These are phyloP conservation scores for Chloropsis hardwickii DNA, from an alignment of 2,113 vertebrate species.

Conservation along the genomic window DNA sequence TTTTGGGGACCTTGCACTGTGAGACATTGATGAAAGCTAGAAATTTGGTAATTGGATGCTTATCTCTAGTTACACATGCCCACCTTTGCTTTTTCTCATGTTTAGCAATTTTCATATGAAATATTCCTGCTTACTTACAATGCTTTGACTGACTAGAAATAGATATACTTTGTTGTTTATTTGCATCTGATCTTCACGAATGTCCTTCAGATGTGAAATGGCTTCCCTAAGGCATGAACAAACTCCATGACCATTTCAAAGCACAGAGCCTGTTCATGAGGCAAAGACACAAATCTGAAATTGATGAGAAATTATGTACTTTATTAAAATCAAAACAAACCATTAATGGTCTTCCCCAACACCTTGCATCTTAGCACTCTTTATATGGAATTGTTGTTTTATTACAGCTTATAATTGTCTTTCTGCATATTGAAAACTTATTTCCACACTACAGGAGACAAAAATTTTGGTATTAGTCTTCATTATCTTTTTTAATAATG, in stretches of 20 bases:
- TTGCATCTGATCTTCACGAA: not conserved
- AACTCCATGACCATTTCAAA: constrained; percentile 11
- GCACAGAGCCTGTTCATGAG: not conserved
- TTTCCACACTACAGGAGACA: not conserved
- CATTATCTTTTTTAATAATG: not conserved
- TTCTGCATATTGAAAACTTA: not conserved
- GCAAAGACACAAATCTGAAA: not conserved
- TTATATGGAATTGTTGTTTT: not conserved
- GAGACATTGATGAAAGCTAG: not conserved
- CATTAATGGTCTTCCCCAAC: not conserved
- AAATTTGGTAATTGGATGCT: not conserved
- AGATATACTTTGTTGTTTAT: not conserved
- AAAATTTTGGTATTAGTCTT: not conserved
- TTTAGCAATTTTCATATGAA: not conserved
- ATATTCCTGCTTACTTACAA: not conserved
- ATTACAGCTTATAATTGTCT: not conserved
- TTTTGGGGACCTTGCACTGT: not conserved
- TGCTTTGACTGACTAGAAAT: not conserved
- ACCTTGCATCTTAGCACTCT: not conserved
- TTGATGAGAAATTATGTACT: not conserved
- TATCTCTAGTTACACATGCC: not conserved
- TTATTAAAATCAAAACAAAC: not conserved
- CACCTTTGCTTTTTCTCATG: not conserved
- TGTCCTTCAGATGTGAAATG: not conserved
- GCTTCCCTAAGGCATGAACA: not conserved